Conservation (phyloP, 1,140 invertebrate genomes). For the Littorina saxatilis region DNA sequence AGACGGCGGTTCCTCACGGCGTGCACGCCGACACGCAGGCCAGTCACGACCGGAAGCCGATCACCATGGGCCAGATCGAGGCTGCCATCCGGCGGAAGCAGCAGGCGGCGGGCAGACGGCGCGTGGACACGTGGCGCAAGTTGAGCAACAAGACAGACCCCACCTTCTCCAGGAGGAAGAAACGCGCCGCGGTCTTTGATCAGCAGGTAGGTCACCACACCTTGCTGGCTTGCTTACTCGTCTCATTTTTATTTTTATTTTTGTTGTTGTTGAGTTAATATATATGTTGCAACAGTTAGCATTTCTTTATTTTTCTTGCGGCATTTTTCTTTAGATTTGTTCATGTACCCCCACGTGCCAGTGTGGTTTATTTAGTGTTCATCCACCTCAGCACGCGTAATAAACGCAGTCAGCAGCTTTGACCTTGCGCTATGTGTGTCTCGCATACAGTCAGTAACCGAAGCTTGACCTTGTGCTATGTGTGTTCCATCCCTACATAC, state of each 20-base stretch:
- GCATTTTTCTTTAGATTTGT: no score
- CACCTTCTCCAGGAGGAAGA: slow-evolving; percentile 1
- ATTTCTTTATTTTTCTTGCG: no score
- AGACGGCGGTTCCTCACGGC: neutral
- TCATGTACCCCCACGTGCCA: no score
- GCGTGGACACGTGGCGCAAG: neutral
- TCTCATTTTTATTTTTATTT: neutral
- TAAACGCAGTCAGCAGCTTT: no score
- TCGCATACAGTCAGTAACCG: no score
- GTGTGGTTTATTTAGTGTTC: no score
- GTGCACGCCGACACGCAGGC: slow-evolving; percentile 10
- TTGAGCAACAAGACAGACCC: neutral
- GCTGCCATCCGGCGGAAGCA: neutral
- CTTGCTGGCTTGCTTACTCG: no score
- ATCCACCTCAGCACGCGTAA: no score
- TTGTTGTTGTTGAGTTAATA: neutral
- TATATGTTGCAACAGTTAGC: no score
- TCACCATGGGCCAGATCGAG: slow-evolving; percentile 1
- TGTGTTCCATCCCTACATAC: no score
- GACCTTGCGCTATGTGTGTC: no score
- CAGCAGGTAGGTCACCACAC: slow-evolving; percentile 35
- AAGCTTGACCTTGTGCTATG: no score
- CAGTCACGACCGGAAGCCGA: slow-evolving; percentile 10
- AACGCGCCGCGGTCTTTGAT: slow-evolving; percentile 35
- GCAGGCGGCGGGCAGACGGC: neutral